Conservation (phyloP, 2,888 invertebrate species). For the Eudasyphora cyanicolor region DNA sequence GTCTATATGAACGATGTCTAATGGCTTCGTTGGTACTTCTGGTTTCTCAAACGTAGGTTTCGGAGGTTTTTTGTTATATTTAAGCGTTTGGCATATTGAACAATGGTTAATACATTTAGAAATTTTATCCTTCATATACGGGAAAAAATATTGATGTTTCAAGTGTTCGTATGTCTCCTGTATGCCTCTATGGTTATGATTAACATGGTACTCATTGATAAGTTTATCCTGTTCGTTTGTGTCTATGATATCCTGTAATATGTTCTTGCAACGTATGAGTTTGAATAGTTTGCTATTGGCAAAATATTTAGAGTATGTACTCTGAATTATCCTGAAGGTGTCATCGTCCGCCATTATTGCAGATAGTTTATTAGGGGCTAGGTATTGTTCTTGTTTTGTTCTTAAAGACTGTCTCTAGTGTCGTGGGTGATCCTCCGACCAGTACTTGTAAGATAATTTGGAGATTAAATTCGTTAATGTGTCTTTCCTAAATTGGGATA, state of each 20-base stretch:
- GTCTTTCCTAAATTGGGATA: conserved; percentile 67
- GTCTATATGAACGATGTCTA: conserved; percentile 63
- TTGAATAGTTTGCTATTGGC: conserved; percentile 2
- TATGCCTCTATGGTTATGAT: conserved; percentile 30
- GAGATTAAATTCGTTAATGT: conserved; percentile 66
- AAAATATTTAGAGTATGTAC: conserved; percentile 53
- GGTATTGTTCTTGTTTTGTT: conserved; percentile 57
- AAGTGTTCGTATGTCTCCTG: no score
- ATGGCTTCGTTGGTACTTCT: conserved; percentile 53
- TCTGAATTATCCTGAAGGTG: conserved; percentile 14
- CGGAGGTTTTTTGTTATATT: conserved; percentile 62
- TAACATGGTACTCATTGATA: conserved; percentile 25
- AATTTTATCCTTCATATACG: no score
- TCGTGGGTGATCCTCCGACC: conserved; percentile 39
- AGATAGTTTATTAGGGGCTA: background rate
- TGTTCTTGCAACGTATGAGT: conserved; percentile 1
- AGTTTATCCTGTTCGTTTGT: conserved; percentile 17
- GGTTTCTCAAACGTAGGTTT: conserved; percentile 55
- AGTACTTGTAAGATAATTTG: conserved; percentile 61
- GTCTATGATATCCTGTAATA: no score
- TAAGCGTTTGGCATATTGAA: conserved; percentile 48
- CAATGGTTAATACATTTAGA: no score
- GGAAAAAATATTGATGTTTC: no score
- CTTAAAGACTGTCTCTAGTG: conserved; percentile 53
- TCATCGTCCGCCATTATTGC: conserved; percentile 1